Evolutionary conservation across 2,113 vertebrate species (phyloP).

Genomic region (Rhizomys pruinosus): DNA sequence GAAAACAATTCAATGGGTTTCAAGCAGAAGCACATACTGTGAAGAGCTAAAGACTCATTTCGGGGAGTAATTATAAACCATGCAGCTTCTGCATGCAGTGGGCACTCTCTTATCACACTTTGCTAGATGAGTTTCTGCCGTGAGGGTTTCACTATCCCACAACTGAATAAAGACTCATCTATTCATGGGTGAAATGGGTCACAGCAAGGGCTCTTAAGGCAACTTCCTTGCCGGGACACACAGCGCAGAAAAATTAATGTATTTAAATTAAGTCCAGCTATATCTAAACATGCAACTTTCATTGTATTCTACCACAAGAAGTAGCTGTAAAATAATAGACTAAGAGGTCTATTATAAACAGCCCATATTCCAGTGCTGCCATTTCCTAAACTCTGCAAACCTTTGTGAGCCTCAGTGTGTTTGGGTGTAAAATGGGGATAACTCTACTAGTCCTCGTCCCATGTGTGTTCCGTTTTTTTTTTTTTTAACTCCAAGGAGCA

Average conservation of each 20-base stretch:
- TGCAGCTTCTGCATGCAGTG: not conserved
- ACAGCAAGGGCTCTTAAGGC: not conserved
- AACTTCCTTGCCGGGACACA: not conserved
- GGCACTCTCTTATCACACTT: not conserved
- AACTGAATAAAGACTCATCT: not conserved
- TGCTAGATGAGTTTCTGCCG: not conserved
- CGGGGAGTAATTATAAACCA: conserved; percentile 51
- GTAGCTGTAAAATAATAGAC: not conserved
- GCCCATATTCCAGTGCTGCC: not conserved
- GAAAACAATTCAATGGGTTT: conserved; percentile 54
- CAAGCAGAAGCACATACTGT: conserved; percentile 10
- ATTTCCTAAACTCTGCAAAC: not conserved
- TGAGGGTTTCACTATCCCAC: not conserved
- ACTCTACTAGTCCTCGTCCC: not conserved
- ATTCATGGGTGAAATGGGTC: not conserved
- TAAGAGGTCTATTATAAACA: not conserved
- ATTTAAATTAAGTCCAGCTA: not conserved
- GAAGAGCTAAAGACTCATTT: conserved; percentile 43
- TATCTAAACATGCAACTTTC: not conserved
- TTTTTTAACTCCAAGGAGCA: not conserved
- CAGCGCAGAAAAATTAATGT: not conserved
- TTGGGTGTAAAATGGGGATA: not conserved
- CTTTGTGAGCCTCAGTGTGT: not conserved
- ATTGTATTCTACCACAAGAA: not conserved
- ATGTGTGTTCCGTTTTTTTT: not conserved